Conservation (phyloP, 37 sponge, comb jelly and placozoan species). For the Bolinopsis microptera region DNA sequence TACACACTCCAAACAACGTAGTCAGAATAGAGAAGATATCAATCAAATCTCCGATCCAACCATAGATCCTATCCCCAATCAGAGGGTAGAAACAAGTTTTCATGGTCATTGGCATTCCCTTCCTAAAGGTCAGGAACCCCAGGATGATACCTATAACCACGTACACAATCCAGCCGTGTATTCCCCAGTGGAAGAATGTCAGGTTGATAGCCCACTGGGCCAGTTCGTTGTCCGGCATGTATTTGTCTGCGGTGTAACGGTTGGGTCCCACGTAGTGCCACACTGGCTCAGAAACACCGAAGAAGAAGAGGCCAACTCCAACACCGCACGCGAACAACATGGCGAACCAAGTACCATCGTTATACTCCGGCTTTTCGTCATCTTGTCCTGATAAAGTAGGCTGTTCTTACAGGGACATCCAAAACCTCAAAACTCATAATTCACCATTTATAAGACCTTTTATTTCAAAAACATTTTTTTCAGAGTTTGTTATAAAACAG, state of each 20-base stretch:
- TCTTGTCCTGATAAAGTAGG: conserved; percentile 30
- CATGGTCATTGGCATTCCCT: conserved; percentile 59
- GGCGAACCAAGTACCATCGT: conserved; percentile 56
- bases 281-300: conserved; percentile 50
- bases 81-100: conserved; percentile 60
- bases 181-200: conserved; percentile 55
- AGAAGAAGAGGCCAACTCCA: conserved; percentile 63
- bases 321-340: conserved; percentile 57
- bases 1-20: conserved; percentile 56
- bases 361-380: conserved; percentile 49
- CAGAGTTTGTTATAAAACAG: too few relatives aligned
- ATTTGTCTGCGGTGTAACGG: conserved; percentile 53
- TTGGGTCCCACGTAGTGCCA: conserved; percentile 58
- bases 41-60: conserved; percentile 34
- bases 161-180: conserved; percentile 61
- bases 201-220: conserved; percentile 65
- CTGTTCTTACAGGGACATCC: neutral
- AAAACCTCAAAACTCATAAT: too few relatives aligned
- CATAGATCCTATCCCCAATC: conserved; percentile 28
- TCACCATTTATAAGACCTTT: too few relatives aligned
- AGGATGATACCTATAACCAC: conserved; percentile 40
- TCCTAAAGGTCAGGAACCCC: conserved; percentile 59
- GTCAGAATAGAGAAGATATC: conserved; percentile 49
- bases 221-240: conserved; percentile 61
- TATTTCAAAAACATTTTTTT: too few relatives aligned